These are phyloP conservation scores for Psittacara wagleri DNA, from an alignment of 2,113 vertebrate species.

Conservation along the genomic window DNA sequence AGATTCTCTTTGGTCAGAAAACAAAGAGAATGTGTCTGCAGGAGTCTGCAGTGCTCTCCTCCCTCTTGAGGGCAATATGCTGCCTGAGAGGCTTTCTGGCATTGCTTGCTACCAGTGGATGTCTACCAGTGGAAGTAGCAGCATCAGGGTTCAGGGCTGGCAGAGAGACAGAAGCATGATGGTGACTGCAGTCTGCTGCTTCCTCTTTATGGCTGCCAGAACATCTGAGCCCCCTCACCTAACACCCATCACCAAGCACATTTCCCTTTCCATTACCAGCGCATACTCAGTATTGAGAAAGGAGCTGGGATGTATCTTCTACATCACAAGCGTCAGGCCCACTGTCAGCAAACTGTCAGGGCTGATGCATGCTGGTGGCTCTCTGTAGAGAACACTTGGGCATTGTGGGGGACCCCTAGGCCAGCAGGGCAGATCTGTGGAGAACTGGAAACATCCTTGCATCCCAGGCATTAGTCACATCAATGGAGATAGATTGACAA, in stretches of 20 bases:
- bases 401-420: fast-evolving
- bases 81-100: neutral
- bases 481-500: neutral
- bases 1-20: neutral
- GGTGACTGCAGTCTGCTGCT: neutral
- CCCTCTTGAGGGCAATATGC: neutral
- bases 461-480: neutral
- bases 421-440: neutral
- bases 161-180: fast-evolving
- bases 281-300: fast-evolving
- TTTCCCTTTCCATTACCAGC: neutral
- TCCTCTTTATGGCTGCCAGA: neutral
- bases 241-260: neutral
- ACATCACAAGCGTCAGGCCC: neutral
- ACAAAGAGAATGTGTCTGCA: neutral
- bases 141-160: fast-evolving
- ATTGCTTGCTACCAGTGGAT: neutral
- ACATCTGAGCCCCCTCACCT: neutral
- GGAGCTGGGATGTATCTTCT: neutral
- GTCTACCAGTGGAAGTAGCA: neutral
- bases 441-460: neutral
- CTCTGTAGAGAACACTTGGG: neutral
- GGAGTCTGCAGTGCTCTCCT: neutral
- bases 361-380: neutral
- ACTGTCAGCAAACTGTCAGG: neutral